phyloP scores from a whole-genome alignment of 2,888 invertebrate genomes.

The Phragmatobia fuliginosa region DNA sequence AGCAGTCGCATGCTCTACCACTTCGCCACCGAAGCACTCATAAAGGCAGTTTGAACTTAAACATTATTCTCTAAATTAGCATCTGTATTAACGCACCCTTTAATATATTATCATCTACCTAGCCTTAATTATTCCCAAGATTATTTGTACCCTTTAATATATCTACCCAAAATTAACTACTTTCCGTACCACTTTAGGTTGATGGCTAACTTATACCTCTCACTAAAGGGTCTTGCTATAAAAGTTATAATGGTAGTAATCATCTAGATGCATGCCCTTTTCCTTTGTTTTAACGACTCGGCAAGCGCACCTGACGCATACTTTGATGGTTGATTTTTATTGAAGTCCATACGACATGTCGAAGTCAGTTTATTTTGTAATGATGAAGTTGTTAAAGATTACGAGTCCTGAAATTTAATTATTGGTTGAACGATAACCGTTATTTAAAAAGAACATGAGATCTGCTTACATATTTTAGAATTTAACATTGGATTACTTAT shows the following conservation, averaged over 20 bases:
- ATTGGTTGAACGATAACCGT: too few species aligned
- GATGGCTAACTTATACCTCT: constrained; percentile 29
- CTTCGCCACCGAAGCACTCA: too few species aligned
- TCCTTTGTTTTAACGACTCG: constrained; percentile 43
- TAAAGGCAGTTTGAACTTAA: too few species aligned
- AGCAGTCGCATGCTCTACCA: too few species aligned
- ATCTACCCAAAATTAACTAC: constrained; percentile 15
- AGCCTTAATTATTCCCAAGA: too few species aligned
- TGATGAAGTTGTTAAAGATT: not conserved
- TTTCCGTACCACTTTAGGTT: constrained; percentile 25
- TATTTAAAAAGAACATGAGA: too few species aligned
- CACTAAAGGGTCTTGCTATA: constrained; percentile 37
- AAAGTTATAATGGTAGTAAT: constrained; percentile 35
- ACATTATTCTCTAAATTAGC: not conserved
- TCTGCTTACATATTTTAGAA: not conserved
- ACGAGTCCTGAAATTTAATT: too few species aligned
- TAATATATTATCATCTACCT: too few species aligned
- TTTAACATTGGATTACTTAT: too few species aligned
- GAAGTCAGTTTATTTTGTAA: not conserved
- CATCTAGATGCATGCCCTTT: constrained; percentile 39
- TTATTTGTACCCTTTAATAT: not conserved
- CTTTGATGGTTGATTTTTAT: constrained; percentile 38
- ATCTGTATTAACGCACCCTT: not conserved
- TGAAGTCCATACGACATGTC: constrained; percentile 18
- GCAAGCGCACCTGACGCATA: constrained; percentile 40